phyloP scores from a whole-genome alignment of 92 coral and sea anemone species.

The Diadumene lineata region DNA sequence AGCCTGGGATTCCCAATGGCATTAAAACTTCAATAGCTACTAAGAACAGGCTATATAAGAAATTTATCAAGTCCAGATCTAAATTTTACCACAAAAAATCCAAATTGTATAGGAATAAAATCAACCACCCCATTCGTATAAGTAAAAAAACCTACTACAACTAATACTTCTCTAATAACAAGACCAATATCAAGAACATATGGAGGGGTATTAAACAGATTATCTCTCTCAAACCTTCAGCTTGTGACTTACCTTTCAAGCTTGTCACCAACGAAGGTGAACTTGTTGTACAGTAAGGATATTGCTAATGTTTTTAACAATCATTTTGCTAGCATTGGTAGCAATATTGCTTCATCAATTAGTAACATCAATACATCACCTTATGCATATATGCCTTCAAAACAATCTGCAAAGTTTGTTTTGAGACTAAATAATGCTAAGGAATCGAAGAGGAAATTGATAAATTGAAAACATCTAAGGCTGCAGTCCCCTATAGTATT shows the following conservation, averaged over 20 bases:
- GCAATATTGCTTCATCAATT: constrained; percentile 6
- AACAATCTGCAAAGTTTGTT: not conserved
- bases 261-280: not conserved
- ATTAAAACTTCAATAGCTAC: constrained; percentile 36
- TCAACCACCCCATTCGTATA: constrained; percentile 29
- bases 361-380: not conserved
- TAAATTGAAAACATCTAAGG: not conserved
- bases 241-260: not conserved
- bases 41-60: constrained; percentile 48
- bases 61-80: constrained; percentile 16
- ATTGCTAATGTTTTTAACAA: constrained; percentile 18
- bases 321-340: constrained; percentile 10
- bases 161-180: constrained; percentile 18
- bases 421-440: constrained; percentile 8
- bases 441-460: constrained; percentile 1
- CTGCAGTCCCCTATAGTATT: not conserved
- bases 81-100: not conserved
- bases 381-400: not conserved
- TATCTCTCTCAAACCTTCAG: not conserved
- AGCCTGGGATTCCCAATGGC: constrained; percentile 57
- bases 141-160: constrained; percentile 1
- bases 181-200: constrained; percentile 3
- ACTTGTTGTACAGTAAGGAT: not conserved
- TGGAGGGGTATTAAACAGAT: constrained; percentile 26
- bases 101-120: constrained; percentile 38